phyloP scores from a whole-genome alignment of 2,888 invertebrate genomes.

The Orthonevra nobilis region DNA sequence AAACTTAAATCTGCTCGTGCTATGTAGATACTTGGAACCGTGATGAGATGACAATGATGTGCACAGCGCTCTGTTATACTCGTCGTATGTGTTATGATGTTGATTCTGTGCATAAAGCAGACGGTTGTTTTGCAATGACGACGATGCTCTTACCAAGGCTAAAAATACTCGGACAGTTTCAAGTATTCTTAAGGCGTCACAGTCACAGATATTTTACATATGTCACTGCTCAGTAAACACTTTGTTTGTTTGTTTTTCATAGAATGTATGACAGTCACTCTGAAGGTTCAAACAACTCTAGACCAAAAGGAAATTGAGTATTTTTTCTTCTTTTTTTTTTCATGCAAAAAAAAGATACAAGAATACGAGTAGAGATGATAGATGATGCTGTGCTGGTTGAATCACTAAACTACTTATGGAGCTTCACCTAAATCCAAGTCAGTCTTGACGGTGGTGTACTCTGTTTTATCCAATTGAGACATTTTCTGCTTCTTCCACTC shows the following conservation, averaged over 20 bases:
- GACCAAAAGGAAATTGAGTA: neutral
- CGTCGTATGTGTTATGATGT: neutral
- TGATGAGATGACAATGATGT: slow-evolving; percentile 54
- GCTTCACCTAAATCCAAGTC: slow-evolving; percentile 51
- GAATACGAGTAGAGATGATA: neutral
- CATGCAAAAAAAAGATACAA: neutral
- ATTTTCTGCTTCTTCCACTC: slow-evolving; percentile 15
- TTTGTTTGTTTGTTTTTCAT: too few species aligned
- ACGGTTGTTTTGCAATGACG: slow-evolving; percentile 9
- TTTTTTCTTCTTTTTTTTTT: slow-evolving; percentile 9
- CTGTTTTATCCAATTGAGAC: slow-evolving; percentile 53
- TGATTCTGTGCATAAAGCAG: neutral
- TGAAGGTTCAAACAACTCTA: neutral
- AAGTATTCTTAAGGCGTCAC: too few species aligned
- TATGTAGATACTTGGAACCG: neutral
- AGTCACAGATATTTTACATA: too few species aligned
- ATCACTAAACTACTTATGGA: slow-evolving; percentile 25
- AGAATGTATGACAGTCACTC: slow-evolving; percentile 27
- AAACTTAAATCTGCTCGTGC: slow-evolving; percentile 4
- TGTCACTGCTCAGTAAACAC: too few species aligned
- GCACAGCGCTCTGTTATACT: too few species aligned
- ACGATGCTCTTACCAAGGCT: slow-evolving; percentile 15
- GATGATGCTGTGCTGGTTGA: slow-evolving; percentile 8
- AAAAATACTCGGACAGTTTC: slow-evolving; percentile 41
- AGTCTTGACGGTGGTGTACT: slow-evolving; percentile 43